These are phyloP conservation scores for Altica lythri DNA, from an alignment of 2,888 invertebrate species.

Conservation along the genomic window DNA sequence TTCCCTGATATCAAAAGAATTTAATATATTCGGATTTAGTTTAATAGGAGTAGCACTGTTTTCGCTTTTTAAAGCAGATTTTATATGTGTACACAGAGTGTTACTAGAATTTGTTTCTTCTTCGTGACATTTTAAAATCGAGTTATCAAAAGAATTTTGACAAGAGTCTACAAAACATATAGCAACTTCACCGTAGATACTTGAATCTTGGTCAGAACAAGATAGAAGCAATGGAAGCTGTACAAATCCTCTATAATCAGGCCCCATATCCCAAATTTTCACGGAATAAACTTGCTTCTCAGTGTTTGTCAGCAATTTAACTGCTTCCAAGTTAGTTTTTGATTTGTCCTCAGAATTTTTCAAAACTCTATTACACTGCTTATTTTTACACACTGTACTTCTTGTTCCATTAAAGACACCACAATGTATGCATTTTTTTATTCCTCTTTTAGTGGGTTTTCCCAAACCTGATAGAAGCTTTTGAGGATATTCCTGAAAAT, in stretches of 20 bases:
- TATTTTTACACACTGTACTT: constrained; percentile 74
- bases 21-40: constrained; percentile 65
- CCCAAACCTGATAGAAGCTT: constrained; percentile 48
- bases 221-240: constrained; percentile 59
- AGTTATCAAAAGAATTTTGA: constrained; percentile 61
- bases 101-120: constrained; percentile 31
- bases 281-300: constrained; percentile 71
- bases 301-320: constrained; percentile 67
- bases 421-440: constrained; percentile 76
- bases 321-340: constrained; percentile 66
- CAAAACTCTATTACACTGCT: constrained; percentile 69
- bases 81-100: constrained; percentile 63
- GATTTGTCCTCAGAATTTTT: constrained; percentile 63
- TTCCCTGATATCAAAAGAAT: constrained; percentile 61
- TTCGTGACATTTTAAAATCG: constrained; percentile 62
- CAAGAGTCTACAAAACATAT: constrained; percentile 65
- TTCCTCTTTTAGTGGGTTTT: constrained; percentile 68
- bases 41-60: constrained; percentile 65
- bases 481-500: constrained; percentile 22
- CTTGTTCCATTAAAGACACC: constrained; percentile 76
- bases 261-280: constrained; percentile 68
- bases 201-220: constrained; percentile 43
- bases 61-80: constrained; percentile 66
- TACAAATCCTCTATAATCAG: constrained; percentile 76
- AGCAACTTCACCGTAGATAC: constrained; percentile 50